Base-by-base conservation (phyloP, 2,797 vertebrate genomes). In the Eulemur mongoz region DNA sequence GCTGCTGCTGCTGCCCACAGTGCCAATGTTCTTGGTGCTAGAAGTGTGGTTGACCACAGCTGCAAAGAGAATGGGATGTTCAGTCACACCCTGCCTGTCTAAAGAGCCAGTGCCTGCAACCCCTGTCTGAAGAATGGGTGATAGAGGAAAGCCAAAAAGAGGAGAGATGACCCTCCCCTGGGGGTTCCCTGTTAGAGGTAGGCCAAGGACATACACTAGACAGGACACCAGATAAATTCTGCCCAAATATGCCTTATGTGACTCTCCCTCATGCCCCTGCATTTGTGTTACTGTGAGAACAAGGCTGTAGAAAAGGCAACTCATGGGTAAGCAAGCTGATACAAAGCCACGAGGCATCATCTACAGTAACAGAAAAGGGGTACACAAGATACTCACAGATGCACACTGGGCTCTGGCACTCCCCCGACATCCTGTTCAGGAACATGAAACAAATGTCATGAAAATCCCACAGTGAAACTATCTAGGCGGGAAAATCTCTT, bases 341-440 rank as follows among this genome's bases (percentile, higher is more conserved):
- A 14, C 23, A 50, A 63, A n/a, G 18, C 25, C 54, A 25, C 3
- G 17, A 82, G 67, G 72, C 63, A 40, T 61, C 43, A 63, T 50
- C 43, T 50, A 59, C 38, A 61, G 48, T 20, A 20, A 63, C 17
- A 50, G 79, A 73, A 73, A 50, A 63, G 32, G 20, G 45, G 20
- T 11, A 8, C 8, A 17, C 23, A 6, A 30, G 35, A 72, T 95
- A 94, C 93, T 97, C 94, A 97, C 89, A 84, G 22, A 95, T 93
- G 22, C 72, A 93, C 65, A 92, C 94, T 52, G 82, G 94, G 30
- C 40, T 40, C 48, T 69, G 61, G 59, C 80, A 78, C 84, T 96
- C 94, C 67, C 90, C 93, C 59, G 90, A 94, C 40, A 95, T 89
- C 89, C 94, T 96, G 61, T 67, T 76, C 45, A 40, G 45, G n/a